These are phyloP conservation scores for Eidolon dupreanum DNA, from an alignment of 2,797 vertebrate genomes.

Conservation along the genomic window DNA sequence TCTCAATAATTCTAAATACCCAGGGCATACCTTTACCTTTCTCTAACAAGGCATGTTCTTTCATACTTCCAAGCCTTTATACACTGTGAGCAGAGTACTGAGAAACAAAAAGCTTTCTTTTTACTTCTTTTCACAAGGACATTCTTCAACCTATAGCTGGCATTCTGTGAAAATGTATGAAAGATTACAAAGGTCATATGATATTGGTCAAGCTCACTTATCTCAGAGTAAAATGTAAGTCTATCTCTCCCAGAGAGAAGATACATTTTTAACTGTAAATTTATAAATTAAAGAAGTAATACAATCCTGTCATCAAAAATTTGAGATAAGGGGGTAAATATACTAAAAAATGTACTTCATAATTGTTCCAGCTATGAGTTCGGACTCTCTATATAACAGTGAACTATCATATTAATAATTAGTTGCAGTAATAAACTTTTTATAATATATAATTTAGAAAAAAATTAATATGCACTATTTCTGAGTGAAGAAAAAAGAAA, in stretches of 20 bases:
- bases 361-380: not conserved
- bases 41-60: not conserved
- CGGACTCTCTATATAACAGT: not conserved
- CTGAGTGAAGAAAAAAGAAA: not conserved
- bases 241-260: not conserved
- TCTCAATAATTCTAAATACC: not conserved
- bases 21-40: not conserved
- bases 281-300: not conserved
- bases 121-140: not conserved
- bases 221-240: not conserved
- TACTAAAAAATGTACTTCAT: not conserved
- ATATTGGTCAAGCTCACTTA: not conserved
- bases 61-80: not conserved
- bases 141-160: not conserved
- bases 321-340: not conserved
- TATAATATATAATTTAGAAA: not conserved
- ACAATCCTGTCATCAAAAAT: not conserved
- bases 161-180: not conserved
- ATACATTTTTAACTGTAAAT: not conserved
- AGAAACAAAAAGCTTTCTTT: not conserved
- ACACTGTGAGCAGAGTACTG: not conserved
- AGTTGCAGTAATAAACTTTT: not conserved
- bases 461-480: not conserved
- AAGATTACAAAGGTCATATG: not conserved
- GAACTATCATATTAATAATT: not conserved